Evolutionary conservation across 2,113 vertebrate genomes (phyloP), one percentile per base, ranked within the genome.

Genomic region (Carettochelys insculpta): DNA sequence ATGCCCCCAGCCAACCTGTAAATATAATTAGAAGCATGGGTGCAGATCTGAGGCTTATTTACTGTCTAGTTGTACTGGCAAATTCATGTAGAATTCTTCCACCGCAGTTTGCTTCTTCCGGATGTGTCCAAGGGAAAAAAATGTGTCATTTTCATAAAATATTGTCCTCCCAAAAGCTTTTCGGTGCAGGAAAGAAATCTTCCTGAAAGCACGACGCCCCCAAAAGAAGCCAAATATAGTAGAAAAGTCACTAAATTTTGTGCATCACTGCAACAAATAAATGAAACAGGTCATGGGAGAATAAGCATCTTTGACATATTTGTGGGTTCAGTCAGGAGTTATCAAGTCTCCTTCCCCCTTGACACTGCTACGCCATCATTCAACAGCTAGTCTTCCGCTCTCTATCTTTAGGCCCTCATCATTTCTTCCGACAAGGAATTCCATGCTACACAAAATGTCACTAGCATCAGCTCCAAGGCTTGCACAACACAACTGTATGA

Each of bases 371-470:
- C n/a, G n/a, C n/a, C n/a, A 47, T 19, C 88, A 53, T 56, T 92
- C 82, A 90, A 77, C 83, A 88, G 68, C 79, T 73, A 13, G 83
- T 71, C 87, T 43, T 82, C 77, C 50, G n/a, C 38, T 86, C 10
- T 94, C 43, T 77, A 88, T 45, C 85, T 4, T 78, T 76, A 79
- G 53, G 25, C 51, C 31, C 29, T 87, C 87, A 94, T 52, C 94
- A 84, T 94, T 82, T 86, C 76, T 90, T 90, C 94, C 90, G 83
- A 88, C 45, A 88, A 96, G 94, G 96, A 95, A 94, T 94, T 85
- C 61, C 92, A 80, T 27, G 52, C 90, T 43, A 19, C 47, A 52
- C 77, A 76, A 56, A 92, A 24, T 24, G 90, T 29, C 68, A 0
- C 22, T 90, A 68, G 87, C 85, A 87, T 52, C 92, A 87, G 82